A percentile compares a stretch with the other conserved stretches of the same genome.
Conservation (phyloP, 2,797 vertebrate species). For the Acanthis flammea region DNA sequence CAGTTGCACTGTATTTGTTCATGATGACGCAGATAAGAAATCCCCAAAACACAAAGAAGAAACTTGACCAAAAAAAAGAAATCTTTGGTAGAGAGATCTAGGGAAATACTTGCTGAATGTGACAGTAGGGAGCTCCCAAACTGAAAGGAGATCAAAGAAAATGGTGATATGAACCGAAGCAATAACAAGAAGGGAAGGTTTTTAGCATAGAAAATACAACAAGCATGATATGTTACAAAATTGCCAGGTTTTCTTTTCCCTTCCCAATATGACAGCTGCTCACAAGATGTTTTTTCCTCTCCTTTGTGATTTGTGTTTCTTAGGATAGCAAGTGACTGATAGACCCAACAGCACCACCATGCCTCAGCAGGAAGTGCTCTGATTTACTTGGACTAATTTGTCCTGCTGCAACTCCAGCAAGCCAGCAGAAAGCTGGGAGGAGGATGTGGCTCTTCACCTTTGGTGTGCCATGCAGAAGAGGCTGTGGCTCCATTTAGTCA, state of each 20-base stretch:
- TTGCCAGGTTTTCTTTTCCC: neutral
- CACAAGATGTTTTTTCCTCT: neutral
- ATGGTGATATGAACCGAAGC: neutral
- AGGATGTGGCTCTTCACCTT: neutral
- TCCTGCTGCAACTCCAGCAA: neutral
- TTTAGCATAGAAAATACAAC: neutral
- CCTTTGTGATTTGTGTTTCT: neutral
- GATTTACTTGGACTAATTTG: neutral
- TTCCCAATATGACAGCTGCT: neutral
- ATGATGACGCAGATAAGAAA: conserved; percentile 24
- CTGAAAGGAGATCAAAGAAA: neutral
- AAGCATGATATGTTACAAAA: neutral
- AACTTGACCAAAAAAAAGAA: conserved; percentile 31
- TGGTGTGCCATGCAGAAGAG: neutral
- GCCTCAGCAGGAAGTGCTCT: neutral
- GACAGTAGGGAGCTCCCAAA: neutral
- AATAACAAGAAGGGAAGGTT: neutral
- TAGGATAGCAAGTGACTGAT: neutral
- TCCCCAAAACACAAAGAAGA: conserved; percentile 25
- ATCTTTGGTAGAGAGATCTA: conserved; percentile 76
- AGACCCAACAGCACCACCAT: neutral
- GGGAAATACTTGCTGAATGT: conserved; percentile 20
- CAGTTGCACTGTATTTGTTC: neutral
- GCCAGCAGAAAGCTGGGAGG: neutral
- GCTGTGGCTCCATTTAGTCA: neutral